These are phyloP conservation scores for Apotomis turbidana DNA, from an alignment of 2,888 invertebrate species.

Conservation along the genomic window DNA sequence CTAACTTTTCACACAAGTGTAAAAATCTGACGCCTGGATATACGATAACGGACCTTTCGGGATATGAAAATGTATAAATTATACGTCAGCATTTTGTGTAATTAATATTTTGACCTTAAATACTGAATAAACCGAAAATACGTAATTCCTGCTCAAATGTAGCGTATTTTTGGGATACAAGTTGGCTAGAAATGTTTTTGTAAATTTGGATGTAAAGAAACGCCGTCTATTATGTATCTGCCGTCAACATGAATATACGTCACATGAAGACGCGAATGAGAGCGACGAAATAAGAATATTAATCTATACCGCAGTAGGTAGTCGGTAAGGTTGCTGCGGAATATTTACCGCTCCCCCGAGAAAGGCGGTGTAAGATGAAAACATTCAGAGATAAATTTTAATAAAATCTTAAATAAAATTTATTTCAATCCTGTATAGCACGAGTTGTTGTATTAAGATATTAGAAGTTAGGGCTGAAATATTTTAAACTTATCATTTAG, in stretches of 20 bases:
- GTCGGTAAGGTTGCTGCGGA: conserved; percentile 8
- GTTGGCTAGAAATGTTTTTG: not conserved
- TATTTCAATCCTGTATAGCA: too few relatives aligned
- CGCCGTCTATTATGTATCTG: conserved; percentile 7
- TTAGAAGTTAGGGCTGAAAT: too few relatives aligned
- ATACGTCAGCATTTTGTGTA: conserved; percentile 11
- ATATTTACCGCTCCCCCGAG: conserved; percentile 8
- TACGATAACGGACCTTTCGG: not conserved
- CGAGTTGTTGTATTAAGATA: not conserved
- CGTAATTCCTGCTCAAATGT: not conserved
- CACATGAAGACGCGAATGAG: conserved; percentile 1
- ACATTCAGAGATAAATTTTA: not conserved
- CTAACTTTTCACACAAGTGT: conserved; percentile 20
- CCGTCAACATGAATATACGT: conserved; percentile 21
- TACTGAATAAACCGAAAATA: not conserved
- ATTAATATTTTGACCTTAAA: conserved; percentile 8
- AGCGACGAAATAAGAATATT: conserved; percentile 25
- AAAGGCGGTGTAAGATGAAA: conserved; percentile 8
- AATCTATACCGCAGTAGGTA: conserved; percentile 9
- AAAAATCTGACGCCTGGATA: conserved; percentile 17
- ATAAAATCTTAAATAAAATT: not conserved
- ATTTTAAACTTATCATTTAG: too few relatives aligned
- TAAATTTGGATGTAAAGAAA: conserved; percentile 10
- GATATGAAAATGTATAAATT: conserved; percentile 5
- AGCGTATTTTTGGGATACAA: not conserved